Conservation (phyloP, 2,797 vertebrate species). For the Anniella stebbinsi region DNA sequence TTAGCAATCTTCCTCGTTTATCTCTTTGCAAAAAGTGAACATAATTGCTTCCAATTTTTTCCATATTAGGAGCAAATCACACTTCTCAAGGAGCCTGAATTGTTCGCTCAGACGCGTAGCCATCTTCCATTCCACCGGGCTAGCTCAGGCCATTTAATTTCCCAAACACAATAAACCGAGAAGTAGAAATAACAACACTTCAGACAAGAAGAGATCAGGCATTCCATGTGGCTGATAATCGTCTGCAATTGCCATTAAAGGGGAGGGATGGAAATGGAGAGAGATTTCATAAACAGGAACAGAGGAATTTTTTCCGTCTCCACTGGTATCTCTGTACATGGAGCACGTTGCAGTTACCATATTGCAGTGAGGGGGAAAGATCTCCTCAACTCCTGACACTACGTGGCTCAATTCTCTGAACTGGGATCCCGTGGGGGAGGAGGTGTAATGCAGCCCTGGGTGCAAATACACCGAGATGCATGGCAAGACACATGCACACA, state of each 20-base stretch:
- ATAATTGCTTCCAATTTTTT: conserved; percentile 29
- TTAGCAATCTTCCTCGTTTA: conserved; percentile 26
- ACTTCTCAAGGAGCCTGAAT: neutral
- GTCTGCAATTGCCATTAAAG: conserved; percentile 9
- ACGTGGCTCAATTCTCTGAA: neutral
- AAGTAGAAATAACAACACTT: conserved; percentile 52
- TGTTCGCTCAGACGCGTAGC: neutral
- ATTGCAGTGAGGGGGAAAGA: neutral
- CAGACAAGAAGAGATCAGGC: conserved; percentile 45
- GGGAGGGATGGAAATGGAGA: conserved; percentile 24
- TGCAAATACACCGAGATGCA: neutral
- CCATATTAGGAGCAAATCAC: neutral
- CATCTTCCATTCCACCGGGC: conserved; percentile 3
- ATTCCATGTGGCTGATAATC: conserved; percentile 42
- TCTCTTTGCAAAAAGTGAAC: neutral
- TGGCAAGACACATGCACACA: neutral
- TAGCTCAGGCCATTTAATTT: conserved; percentile 58
- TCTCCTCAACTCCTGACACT: neutral
- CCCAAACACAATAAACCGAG: conserved; percentile 46
- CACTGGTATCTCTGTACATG: no score
- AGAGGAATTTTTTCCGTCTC: neutral
- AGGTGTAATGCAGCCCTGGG: neutral
- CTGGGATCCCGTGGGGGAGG: neutral
- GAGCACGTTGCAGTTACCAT: no score
- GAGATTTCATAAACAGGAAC: conserved; percentile 33